Conservation (phyloP, 1,140 invertebrate species). For the Gonioctena quinquepunctata region DNA sequence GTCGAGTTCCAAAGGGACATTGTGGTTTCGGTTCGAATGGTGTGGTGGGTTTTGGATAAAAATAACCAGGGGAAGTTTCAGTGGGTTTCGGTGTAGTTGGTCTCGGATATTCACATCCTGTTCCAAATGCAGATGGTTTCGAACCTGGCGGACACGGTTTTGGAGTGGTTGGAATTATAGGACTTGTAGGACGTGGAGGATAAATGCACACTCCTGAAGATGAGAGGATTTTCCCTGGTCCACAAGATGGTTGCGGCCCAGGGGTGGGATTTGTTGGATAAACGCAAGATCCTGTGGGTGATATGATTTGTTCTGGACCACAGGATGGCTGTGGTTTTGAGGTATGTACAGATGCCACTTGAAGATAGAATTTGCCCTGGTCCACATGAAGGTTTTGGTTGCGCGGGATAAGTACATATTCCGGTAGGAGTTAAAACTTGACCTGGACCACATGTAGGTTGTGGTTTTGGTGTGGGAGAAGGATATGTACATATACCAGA, state of each 20-base stretch:
- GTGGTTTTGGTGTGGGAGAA: background rate
- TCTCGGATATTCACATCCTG: constrained; percentile 21
- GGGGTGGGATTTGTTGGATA: background rate
- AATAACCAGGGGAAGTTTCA: background rate
- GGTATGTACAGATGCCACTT: background rate
- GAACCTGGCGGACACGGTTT: constrained; percentile 22
- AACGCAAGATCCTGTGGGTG: background rate
- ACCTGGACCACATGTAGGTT: background rate
- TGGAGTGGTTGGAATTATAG: background rate
- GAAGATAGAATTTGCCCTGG: background rate
- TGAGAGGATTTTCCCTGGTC: background rate
- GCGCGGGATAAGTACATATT: background rate
- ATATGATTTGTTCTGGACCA: constrained; percentile 5
- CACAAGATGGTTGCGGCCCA: background rate
- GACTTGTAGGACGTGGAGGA: background rate
- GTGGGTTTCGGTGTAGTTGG: constrained; percentile 1
- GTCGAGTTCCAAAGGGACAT: constrained; percentile 17
- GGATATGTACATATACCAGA: background rate
- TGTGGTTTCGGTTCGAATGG: constrained; percentile 7
- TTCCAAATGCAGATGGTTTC: constrained; percentile 10
- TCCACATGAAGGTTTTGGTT: background rate
- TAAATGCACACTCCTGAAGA: background rate
- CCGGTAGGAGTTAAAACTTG: constrained; percentile 2
- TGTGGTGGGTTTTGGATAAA: constrained; percentile 12
- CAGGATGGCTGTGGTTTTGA: constrained; percentile 7